Evolutionary conservation across 2,113 vertebrate species (phyloP).

Genomic region (Cepphus grylle): DNA sequence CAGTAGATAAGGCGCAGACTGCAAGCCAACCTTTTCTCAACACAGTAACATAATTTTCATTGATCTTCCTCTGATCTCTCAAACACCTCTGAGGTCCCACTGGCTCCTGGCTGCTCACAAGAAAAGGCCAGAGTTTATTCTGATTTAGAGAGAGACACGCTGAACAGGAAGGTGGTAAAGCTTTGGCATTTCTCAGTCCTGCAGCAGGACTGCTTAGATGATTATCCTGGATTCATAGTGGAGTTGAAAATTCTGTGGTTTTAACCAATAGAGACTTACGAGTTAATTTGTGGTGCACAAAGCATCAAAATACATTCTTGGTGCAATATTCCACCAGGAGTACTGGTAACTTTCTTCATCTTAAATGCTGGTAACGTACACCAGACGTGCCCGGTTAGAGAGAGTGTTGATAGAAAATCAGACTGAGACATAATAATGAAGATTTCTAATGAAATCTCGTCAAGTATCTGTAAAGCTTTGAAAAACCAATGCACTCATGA

Average conservation of each 20-base stretch:
- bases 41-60: constrained; percentile 44
- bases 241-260: background rate
- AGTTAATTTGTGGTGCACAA: background rate
- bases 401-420: background rate
- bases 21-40: constrained; percentile 15
- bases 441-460: background rate
- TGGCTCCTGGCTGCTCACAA: constrained; percentile 15
- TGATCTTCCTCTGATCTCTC: constrained; percentile 45
- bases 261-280: background rate
- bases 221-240: background rate
- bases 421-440: background rate
- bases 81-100: background rate
- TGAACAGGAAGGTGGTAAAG: background rate
- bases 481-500: background rate
- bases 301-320: background rate
- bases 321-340: background rate
- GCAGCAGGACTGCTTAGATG: background rate
- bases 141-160: background rate
- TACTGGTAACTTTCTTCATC: background rate
- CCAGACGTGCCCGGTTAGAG: accelerated
- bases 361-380: background rate
- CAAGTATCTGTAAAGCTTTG: background rate
- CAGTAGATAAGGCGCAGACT: background rate
- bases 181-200: constrained; percentile 33
- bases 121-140: constrained; percentile 8